Conservation (phyloP, 1,140 invertebrate genomes). For the Saccostrea cuccullata region DNA sequence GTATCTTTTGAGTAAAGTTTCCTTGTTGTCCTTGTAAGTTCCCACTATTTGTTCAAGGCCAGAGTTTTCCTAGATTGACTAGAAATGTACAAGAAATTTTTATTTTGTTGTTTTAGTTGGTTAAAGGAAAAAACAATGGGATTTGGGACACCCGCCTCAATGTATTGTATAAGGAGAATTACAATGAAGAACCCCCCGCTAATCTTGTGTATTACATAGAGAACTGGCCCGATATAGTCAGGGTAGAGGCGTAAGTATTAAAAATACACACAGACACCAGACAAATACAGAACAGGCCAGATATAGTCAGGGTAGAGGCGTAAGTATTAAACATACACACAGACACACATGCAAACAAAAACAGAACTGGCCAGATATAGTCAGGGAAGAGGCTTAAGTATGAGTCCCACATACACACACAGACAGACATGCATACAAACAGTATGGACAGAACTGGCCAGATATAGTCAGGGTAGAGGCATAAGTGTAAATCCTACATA, state of each 20-base stretch:
- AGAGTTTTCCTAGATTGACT: too few species aligned
- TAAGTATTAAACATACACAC: constrained; percentile 13
- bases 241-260: constrained; percentile 49
- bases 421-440: too few species aligned
- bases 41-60: too few species aligned
- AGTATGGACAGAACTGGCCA: constrained; percentile 22
- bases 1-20: too few species aligned
- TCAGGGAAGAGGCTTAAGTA: constrained; percentile 41
- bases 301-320: constrained; percentile 45
- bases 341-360: background rate
- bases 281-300: constrained; percentile 44
- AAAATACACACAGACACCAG: background rate
- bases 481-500: too few species aligned
- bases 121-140: constrained; percentile 39
- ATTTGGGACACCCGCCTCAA: constrained; percentile 46
- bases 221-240: constrained; percentile 45
- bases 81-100: background rate
- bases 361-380: constrained; percentile 49
- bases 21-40: too few species aligned
- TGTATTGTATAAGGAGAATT: constrained; percentile 48
- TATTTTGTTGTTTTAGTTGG: constrained; percentile 42
- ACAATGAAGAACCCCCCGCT: constrained; percentile 36
- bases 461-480: too few species aligned
- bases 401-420: too few species aligned
- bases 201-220: constrained; percentile 39